A percentile compares a stretch with the other conserved stretches of the same genome.
Conservation (phyloP, 2,888 invertebrate species). For the Eilema griseolum region DNA sequence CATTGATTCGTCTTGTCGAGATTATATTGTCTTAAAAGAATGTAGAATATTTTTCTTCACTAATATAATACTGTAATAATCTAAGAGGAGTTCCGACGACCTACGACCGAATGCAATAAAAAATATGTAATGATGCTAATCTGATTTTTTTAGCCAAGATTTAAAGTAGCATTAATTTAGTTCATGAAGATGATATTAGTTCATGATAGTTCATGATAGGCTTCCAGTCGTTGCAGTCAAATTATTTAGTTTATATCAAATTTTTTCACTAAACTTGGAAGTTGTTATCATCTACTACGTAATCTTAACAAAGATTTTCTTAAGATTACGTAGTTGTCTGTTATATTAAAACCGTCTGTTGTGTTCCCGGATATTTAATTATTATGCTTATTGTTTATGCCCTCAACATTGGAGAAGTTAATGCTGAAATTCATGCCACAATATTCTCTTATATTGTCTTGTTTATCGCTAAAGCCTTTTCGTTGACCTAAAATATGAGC, state of each 20-base stretch:
- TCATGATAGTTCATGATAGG: too few species aligned
- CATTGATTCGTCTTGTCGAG: too few species aligned
- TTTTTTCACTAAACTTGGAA: constrained; percentile 6
- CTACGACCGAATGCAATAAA: too few species aligned
- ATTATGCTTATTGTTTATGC: constrained; percentile 10
- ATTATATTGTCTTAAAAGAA: too few species aligned
- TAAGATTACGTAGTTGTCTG: background rate
- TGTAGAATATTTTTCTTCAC: too few species aligned
- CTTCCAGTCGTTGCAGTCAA: background rate
- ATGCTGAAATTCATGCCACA: background rate
- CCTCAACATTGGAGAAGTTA: background rate
- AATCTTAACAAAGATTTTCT: constrained; percentile 1
- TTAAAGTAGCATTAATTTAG: too few species aligned
- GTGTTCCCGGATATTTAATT: constrained; percentile 11
- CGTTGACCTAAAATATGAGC: background rate
- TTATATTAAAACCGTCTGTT: constrained; percentile 8
- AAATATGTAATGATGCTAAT: too few species aligned
- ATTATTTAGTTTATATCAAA: background rate
- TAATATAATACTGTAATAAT: too few species aligned
- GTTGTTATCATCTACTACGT: background rate
- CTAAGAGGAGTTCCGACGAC: too few species aligned
- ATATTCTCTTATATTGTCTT: constrained; percentile 1
- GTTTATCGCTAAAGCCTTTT: background rate
- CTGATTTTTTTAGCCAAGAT: too few species aligned
- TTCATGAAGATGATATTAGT: too few species aligned